Evolutionary conservation across 2,113 vertebrate genomes (phyloP), one percentile per base, ranked within the genome.

Genomic region (Octodon degus): DNA sequence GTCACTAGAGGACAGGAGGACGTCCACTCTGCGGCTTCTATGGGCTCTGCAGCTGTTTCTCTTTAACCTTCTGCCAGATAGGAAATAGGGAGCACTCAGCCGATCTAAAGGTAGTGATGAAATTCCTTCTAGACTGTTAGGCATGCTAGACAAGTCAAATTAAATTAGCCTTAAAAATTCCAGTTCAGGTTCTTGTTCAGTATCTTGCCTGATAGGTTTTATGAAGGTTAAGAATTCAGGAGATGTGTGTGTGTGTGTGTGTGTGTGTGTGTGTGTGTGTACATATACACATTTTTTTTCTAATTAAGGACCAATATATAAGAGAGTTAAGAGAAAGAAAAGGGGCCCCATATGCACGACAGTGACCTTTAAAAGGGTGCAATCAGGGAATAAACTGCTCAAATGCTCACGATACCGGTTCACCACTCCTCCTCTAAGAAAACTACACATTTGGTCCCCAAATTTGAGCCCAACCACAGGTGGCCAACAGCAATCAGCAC

Each of bases 61-160:
- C n/a, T 89, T 93, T 82, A 89, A 77, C 60, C 13, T 94, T 87
- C 68, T 70, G 40, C n/a, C n/a, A 80, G 53, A 37, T 2, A 4
- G 13, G 17, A 95, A 94, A 68, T 43, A 81, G 4, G 6, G 82
- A 68, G 50, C 37, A 80, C 24, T 81, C 68, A 93, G 65, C 1
- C 4, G 0, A 62, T 89, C 89, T 62, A 87, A 86, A 96, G 93
- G 43, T 86, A 89, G 86, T 30, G 10, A 19, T 4, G 83, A 96
- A 93, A 72, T 50, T 40, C 87, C 93, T 83, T 77, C 53, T 83
- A 86, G 17, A 34, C 58, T 37, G 86, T 53, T 55, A 62, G 24
- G 25, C 81, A 43, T 82, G 53, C 58, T 93, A 89, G 30, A 87
- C 82, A 90, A 91, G 40, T 60, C 32, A 70, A 93, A 58, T 7